Conservation (phyloP, 2,797 vertebrate species). For the Molossus alvarezi region DNA sequence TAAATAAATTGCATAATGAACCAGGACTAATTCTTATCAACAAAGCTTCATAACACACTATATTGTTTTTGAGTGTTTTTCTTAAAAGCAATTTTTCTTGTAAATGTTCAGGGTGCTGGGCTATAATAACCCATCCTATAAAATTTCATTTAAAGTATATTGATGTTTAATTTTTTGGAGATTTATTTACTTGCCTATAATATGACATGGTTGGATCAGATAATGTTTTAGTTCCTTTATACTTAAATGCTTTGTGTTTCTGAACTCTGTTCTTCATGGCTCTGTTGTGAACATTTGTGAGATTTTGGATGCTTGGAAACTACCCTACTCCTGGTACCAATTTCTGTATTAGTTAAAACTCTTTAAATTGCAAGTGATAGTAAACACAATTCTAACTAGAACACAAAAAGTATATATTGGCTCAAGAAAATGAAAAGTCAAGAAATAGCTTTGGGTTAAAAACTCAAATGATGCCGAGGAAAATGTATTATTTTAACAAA, state of each 20-base stretch:
- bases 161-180: background rate
- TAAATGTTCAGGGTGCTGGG: background rate
- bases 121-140: background rate
- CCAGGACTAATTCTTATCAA: background rate
- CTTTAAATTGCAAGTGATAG: constrained; percentile 33
- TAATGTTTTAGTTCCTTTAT: constrained; percentile 5
- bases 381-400: constrained; percentile 49
- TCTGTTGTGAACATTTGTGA: background rate
- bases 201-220: background rate
- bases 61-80: constrained; percentile 30
- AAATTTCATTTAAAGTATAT: background rate
- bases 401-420: background rate
- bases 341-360: constrained; percentile 54
- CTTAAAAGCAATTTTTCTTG: constrained; percentile 24
- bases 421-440: background rate
- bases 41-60: background rate
- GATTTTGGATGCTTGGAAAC: constrained; percentile 51
- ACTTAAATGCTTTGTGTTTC: constrained; percentile 4
- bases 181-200: constrained; percentile 52
- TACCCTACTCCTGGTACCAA: background rate
- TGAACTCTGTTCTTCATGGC: constrained; percentile 1
- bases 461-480: background rate
- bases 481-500: constrained; percentile 68
- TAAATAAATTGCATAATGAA: background rate
- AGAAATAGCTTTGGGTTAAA: constrained; percentile 52